These are phyloP conservation scores for Bombyx huttoni DNA, from an alignment of 2,888 invertebrate species.

Conservation along the genomic window DNA sequence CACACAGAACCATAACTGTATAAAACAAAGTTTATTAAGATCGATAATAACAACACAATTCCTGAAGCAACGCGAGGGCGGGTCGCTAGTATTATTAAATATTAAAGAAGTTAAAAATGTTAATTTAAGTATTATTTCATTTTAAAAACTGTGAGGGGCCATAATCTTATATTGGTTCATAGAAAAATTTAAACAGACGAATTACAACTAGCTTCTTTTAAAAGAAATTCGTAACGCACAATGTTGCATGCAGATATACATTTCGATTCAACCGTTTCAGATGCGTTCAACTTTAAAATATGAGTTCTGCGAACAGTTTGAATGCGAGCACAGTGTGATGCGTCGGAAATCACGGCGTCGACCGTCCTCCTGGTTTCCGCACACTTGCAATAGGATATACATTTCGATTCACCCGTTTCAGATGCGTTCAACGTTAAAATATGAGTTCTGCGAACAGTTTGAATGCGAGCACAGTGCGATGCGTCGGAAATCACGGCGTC, in stretches of 20 bases:
- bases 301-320: slow-evolving; percentile 22
- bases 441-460: slow-evolving; percentile 23
- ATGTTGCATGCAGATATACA: not conserved
- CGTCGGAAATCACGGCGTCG: slow-evolving; percentile 77
- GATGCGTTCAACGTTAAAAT: slow-evolving; percentile 17
- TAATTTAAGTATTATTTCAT: too few relatives aligned
- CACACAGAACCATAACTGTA: slow-evolving; percentile 14
- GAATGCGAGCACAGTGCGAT: slow-evolving; percentile 24
- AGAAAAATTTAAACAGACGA: not conserved
- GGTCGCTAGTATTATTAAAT: too few relatives aligned
- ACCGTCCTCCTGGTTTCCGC: slow-evolving; percentile 48
- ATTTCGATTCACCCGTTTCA: not conserved
- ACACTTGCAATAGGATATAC: too few relatives aligned
- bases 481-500: slow-evolving; percentile 77
- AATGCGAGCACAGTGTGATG: slow-evolving; percentile 30
- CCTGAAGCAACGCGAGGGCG: too few relatives aligned
- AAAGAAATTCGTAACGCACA: not conserved
- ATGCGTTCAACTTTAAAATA: slow-evolving; percentile 19
- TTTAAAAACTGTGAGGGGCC: not conserved
- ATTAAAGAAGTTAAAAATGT: too few relatives aligned
- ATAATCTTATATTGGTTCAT: not conserved
- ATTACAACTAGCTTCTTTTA: too few relatives aligned
- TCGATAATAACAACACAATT: too few relatives aligned
- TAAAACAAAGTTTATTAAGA: too few relatives aligned
- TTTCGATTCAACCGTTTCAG: not conserved